phyloP scores from a whole-genome alignment of 30 jellyfish, hydroid and myxozoan genomes.

The Turritopsis rubra region DNA sequence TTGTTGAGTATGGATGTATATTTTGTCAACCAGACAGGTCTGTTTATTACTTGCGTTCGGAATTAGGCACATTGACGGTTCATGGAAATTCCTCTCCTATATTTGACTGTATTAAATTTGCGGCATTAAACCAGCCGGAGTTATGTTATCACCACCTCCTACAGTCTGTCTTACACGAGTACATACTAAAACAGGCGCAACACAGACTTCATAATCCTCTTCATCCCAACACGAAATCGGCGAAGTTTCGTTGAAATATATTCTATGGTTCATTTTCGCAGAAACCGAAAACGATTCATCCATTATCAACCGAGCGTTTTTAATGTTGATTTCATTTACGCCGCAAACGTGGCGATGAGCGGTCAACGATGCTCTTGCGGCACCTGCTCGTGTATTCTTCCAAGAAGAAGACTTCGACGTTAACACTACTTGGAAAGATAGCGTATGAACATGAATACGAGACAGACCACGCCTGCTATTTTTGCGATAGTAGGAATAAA shows the following conservation, averaged over 20 bases:
- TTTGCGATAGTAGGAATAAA: slow-evolving; percentile 35
- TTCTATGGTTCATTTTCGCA: slow-evolving; percentile 42
- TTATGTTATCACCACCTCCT: slow-evolving; percentile 91
- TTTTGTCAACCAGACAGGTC: too few relatives aligned
- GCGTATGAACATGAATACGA: slow-evolving; percentile 81
- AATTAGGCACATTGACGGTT: too few relatives aligned
- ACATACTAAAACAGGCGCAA: slow-evolving; percentile 93
- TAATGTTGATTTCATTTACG: slow-evolving; percentile 34
- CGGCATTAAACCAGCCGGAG: slow-evolving; percentile 72
- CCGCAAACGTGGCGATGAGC: slow-evolving; percentile 81
- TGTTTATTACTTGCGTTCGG: too few relatives aligned
- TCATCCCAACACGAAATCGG: slow-evolving; percentile 97
- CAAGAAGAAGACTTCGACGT: slow-evolving; percentile 52
- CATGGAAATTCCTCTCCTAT: too few relatives aligned
- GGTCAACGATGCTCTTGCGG: slow-evolving; percentile 85
- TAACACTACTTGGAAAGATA: slow-evolving; percentile 70
- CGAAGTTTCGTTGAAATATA: slow-evolving; percentile 44
- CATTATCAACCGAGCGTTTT: slow-evolving; percentile 69
- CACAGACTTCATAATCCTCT: slow-evolving; percentile 67
- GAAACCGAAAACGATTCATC: slow-evolving; percentile 82
- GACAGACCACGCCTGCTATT: slow-evolving; percentile 55
- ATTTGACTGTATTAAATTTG: slow-evolving; percentile 51
- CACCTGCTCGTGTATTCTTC: slow-evolving; percentile 58
- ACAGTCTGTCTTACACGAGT: slow-evolving; percentile 79
- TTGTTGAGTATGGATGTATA: too few relatives aligned